Percentiles rank a stretch among this genome's conserved stretches.
Conservation (phyloP, 2,888 invertebrate species). For the Pristionchus arcanus region DNA sequence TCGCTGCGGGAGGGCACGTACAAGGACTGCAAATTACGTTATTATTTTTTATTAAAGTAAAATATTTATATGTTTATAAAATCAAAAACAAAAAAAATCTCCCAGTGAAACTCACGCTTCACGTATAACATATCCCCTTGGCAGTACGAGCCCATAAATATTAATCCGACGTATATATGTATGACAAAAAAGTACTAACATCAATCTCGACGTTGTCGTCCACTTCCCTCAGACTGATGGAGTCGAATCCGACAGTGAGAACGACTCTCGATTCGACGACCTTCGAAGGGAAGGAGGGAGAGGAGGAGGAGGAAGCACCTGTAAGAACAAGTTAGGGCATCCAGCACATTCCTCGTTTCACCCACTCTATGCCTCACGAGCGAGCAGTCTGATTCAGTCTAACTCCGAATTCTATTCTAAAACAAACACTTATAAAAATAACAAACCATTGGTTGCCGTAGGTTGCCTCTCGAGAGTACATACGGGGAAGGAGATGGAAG, state of each 20-base stretch:
- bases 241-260: conserved; percentile 85
- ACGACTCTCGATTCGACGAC: conserved; percentile 88
- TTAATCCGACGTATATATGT: too few relatives aligned
- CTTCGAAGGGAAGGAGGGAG: not conserved
- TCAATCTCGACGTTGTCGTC: conserved; percentile 78
- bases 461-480: conserved; percentile 86
- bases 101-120: too few relatives aligned
- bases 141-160: too few relatives aligned
- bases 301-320: conserved; percentile 15
- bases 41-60: not conserved
- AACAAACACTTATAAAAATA: not conserved
- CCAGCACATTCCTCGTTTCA: too few relatives aligned
- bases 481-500: conserved; percentile 94
- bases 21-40: conserved; percentile 31
- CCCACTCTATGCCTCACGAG: too few relatives aligned
- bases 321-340: not conserved
- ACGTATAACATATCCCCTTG: too few relatives aligned
- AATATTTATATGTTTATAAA: too few relatives aligned
- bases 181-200: not conserved
- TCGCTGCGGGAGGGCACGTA: conserved; percentile 32
- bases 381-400: too few relatives aligned
- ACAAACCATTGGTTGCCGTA: not conserved
- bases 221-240: conserved; percentile 88
- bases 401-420: too few relatives aligned
- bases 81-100: too few relatives aligned